Conservation (phyloP, 2,113 vertebrate species). For the Dasyprocta punctata region DNA sequence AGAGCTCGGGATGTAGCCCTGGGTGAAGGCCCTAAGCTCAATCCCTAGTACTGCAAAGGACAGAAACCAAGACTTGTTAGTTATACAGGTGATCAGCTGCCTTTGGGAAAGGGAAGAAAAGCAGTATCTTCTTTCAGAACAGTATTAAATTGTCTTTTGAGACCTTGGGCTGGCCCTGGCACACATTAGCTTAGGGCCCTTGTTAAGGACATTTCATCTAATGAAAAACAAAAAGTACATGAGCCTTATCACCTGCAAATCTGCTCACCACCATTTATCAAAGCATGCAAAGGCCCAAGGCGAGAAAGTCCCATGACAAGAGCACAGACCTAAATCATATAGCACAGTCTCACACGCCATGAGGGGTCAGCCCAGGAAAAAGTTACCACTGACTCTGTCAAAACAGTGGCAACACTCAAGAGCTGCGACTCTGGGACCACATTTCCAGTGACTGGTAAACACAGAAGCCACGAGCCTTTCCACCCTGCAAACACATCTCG, state of each 20-base stretch:
- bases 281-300: neutral
- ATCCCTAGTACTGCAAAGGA: neutral
- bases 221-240: neutral
- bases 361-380: neutral
- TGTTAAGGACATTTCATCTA: neutral
- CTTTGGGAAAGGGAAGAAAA: neutral
- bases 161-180: neutral
- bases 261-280: neutral
- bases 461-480: neutral
- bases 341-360: neutral
- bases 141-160: neutral
- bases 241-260: neutral
- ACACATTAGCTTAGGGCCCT: too few relatives aligned
- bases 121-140: neutral
- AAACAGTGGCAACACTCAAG: neutral
- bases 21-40: neutral
- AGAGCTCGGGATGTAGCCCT: neutral
- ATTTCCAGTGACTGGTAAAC: neutral
- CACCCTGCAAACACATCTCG: fast-evolving
- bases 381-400: neutral
- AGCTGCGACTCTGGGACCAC: neutral
- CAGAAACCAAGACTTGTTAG: neutral
- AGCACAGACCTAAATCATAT: neutral
- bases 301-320: neutral
- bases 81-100: neutral